Evolutionary conservation across 2,113 vertebrate genomes (phyloP), one percentile per base, ranked within the genome.

Genomic region (Chionomys nivalis): DNA sequence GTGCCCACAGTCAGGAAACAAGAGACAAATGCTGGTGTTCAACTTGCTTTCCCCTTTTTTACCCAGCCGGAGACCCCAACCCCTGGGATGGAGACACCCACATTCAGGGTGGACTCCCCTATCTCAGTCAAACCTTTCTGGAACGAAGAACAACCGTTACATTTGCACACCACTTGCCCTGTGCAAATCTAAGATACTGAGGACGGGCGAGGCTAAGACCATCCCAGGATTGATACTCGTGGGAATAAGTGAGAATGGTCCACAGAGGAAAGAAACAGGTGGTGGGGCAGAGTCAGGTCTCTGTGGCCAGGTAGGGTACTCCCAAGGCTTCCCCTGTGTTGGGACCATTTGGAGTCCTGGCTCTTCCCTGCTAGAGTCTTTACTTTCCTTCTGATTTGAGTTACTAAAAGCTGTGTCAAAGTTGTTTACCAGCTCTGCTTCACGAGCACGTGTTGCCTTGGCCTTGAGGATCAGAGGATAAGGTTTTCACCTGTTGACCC

Each of bases 141-240:
- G 19, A 47, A 47, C 0, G 0, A 39, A 58, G 36, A 72, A 4
- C 8, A 4, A 7, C 68, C 23, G 11, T 70, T 0, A 44, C n/a
- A 8, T 7, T 31, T 28, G n/a, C 70, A 31, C 28, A 26, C 73
- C 58, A 1, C 58, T 14, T 26, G 5, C 21, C 2, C 47, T 8
- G 28, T 61, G 49, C 77, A 8, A 23, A 26, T 61, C 13, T 58
- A 52, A 5, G 24, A 44, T 33, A 4, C n/a, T 2, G n/a, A 86
- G 91, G 36, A 52, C 3, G 47, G 2, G 24, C 28, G 9, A 47
- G 23, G 70, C 36, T 44, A n/a, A 88, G 65, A 24, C 36, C 31
- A 8, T 36, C 36, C 42, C 76, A 1, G 0, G 68, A 33, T 4
- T 33, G 42, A 28, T 31, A 2, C 42, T 0, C 0, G 52, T 33